Evolutionary conservation across 1,140 invertebrate genomes (phyloP).

Genomic region (Drosophila jambulina): DNA sequence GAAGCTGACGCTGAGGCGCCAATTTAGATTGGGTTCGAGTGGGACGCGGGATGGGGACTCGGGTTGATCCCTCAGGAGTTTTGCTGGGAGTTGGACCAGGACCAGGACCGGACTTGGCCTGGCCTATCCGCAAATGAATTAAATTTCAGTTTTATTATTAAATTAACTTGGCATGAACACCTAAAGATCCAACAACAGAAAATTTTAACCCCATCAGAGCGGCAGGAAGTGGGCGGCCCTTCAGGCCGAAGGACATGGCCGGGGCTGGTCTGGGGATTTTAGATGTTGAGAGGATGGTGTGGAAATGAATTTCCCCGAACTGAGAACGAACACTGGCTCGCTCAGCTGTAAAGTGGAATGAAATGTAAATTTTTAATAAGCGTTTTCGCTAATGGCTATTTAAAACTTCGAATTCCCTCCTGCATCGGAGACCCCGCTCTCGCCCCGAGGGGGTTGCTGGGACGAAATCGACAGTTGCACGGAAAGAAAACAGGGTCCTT

Average conservation of each 20-base stretch:
- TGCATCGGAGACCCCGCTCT: conserved; percentile 11
- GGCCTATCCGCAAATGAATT: conserved; percentile 84
- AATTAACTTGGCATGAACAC: conserved; percentile 85
- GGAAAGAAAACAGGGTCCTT: neutral
- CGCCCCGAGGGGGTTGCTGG: conserved; percentile 35
- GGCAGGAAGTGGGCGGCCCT: neutral
- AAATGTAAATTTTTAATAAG: conserved; percentile 85
- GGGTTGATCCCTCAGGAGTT: conserved; percentile 67
- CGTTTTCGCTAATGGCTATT: conserved; percentile 85
- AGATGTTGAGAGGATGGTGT: conserved; percentile 21
- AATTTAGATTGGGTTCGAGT: conserved; percentile 29
- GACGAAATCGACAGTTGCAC: conserved; percentile 54
- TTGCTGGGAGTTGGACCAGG: conserved; percentile 22
- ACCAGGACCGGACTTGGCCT: conserved; percentile 38
- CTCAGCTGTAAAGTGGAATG: conserved; percentile 83
- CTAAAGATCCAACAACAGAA: conserved; percentile 80
- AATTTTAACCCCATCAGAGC: conserved; percentile 66
- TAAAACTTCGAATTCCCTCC: conserved; percentile 75
- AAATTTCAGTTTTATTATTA: conserved; percentile 85
- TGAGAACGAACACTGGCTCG: conserved; percentile 55
- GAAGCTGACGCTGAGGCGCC: conserved; percentile 25
- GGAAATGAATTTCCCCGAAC: conserved; percentile 70
- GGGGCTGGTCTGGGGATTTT: conserved; percentile 29
- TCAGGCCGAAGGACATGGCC: conserved; percentile 22
- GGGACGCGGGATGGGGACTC: neutral